Conservation (phyloP, 1,140 invertebrate genomes). For the Drosophila arizonae region DNA sequence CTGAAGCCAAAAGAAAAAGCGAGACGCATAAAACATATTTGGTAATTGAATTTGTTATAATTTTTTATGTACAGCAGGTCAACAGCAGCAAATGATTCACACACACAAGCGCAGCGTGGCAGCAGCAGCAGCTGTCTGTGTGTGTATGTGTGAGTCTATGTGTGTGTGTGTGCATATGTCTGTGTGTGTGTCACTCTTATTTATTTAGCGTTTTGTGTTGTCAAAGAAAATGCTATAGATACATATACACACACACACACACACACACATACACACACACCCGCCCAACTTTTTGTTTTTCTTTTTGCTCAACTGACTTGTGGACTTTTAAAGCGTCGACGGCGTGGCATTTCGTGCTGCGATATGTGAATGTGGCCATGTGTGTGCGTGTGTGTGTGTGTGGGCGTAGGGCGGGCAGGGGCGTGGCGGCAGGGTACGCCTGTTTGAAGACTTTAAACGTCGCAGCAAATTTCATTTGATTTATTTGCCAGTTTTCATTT, state of each 20-base stretch:
- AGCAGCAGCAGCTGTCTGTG: conserved; percentile 15
- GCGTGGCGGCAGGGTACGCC: neutral
- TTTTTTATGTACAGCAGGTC: conserved; percentile 58
- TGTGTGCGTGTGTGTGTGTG: neutral
- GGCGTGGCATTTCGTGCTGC: neutral
- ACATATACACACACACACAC: conserved; percentile 37
- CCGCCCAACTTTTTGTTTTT: conserved; percentile 29
- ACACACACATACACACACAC: conserved; percentile 13
- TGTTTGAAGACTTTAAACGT: conserved; percentile 37
- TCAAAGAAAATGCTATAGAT: conserved; percentile 75
- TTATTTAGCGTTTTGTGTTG: conserved; percentile 59
- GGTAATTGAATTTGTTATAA: conserved; percentile 78
- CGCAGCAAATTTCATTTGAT: conserved; percentile 77
- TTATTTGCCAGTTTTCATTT: conserved; percentile 76
- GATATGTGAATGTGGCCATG: neutral
- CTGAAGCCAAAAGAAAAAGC: neutral
- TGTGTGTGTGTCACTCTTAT: conserved; percentile 18
- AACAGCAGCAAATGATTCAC: conserved; percentile 42
- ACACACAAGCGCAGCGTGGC: conserved; percentile 19
- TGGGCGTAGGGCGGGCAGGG: too few species aligned
- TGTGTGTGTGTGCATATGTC: conserved; percentile 3
- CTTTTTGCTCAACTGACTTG: conserved; percentile 52
- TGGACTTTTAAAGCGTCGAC: conserved; percentile 36
- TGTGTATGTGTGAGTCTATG: conserved; percentile 41
- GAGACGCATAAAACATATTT: conserved; percentile 65